Percentiles rank a stretch among this genome's conserved stretches.
These are phyloP conservation scores for Corythaeola cristata DNA, from an alignment of 2,113 vertebrate species.

Conservation along the genomic window DNA sequence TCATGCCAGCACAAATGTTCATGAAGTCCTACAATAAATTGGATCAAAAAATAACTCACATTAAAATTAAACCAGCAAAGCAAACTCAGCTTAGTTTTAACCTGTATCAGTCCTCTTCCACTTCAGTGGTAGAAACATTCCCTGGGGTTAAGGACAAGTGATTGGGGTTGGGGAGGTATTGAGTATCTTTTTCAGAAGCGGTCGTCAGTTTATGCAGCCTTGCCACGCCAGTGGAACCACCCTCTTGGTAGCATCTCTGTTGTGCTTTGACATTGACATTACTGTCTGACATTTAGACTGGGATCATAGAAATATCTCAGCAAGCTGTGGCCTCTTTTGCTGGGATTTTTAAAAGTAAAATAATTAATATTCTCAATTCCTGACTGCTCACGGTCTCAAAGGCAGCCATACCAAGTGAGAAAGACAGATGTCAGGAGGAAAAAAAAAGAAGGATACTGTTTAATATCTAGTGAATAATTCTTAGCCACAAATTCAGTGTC, in stretches of 20 bases:
- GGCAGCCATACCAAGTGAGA: not conserved
- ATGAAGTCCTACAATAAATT: not conserved
- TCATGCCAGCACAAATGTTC: not conserved
- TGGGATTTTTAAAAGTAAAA: not conserved
- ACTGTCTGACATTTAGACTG: not conserved
- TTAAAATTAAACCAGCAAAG: not conserved
- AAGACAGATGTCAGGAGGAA: not conserved
- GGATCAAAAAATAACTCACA: not conserved
- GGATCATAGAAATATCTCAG: not conserved
- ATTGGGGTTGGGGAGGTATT: not conserved
- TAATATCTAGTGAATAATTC: not conserved
- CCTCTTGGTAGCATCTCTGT: not conserved
- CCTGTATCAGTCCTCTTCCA: not conserved
- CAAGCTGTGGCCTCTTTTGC: not conserved
- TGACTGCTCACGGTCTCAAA: not conserved
- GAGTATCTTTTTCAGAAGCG: not conserved
- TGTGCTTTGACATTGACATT: not conserved
- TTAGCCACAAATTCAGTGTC: not conserved
- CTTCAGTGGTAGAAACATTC: not conserved
- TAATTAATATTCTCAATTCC: not conserved
- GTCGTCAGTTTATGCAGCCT: not conserved
- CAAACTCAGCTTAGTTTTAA: not conserved
- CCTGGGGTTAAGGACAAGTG: not conserved
- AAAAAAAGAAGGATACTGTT: not conserved
- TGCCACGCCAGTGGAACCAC: not conserved